Evolutionary conservation across 2,113 vertebrate species (phyloP), one percentile per base, ranked within the genome.

Genomic region (Coregonus clupeaformis): DNA sequence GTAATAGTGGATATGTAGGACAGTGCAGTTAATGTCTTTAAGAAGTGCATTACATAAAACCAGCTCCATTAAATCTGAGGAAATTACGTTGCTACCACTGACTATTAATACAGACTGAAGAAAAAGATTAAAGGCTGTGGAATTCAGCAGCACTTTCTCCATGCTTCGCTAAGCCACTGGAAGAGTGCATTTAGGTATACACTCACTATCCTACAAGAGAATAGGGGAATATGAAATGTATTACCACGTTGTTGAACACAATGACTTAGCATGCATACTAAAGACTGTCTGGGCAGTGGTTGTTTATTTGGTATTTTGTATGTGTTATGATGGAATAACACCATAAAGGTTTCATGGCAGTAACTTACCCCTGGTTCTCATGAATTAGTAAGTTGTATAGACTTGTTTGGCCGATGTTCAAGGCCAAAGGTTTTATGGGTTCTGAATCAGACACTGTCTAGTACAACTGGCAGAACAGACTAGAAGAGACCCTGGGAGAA

Each of bases 281-380:
- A 52, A 4, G 0, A 14, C 18, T 69, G 63, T 75, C 83, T 3
- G 32, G 69, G 79, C 69, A 13, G 13, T 16, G 45, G 52, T 68
- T 80, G 79, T 75, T 73, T n/a, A 69, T 27, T 71, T 78, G 57
- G 47, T 24, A 16, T 68, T 20, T 42, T 42, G 36, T 42, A 42
- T 42, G 36, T 65, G 60, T 76, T 55, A 77, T 80, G 62, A 68
- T 57, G 72, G 68, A 30, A 77, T 75, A 73, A 14, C 32, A 67
- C 20, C 14, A 79, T 82, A 27, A 82, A 85, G 47, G 67, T 81
- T 86, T 84, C 1, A 85, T 75, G 22, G 22, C 20, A 16, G 78
- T 77, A 83, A 83, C 76, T 77, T 73, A 80, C 71, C 77, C 68
- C 64, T 68, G 36, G 69, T 74, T 82, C 71, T 82, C 83, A 83